Evolutionary conservation across 2,888 invertebrate species (phyloP).

Genomic region (Cheilosia variabilis): DNA sequence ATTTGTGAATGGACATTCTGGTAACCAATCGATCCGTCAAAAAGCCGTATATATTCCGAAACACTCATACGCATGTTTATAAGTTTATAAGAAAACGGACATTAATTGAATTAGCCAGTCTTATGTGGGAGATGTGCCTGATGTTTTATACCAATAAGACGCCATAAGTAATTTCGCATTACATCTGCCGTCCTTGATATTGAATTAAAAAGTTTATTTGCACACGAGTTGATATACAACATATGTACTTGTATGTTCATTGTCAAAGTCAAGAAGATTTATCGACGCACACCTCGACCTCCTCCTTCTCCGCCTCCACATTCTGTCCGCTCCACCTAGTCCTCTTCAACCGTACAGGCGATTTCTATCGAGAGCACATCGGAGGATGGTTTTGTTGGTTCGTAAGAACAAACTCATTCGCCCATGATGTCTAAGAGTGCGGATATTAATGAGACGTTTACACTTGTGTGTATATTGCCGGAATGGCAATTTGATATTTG

Average conservation of each 20-base stretch:
- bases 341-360: not conserved
- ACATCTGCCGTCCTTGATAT: slow-evolving; percentile 23
- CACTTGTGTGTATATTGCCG: slow-evolving; percentile 17
- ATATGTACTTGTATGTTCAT: not conserved
- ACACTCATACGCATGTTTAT: not conserved
- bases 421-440: slow-evolving; percentile 14
- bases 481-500: slow-evolving; percentile 32
- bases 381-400: not conserved
- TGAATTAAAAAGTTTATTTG: slow-evolving; percentile 34
- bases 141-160: not conserved
- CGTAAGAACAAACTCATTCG: slow-evolving; percentile 3
- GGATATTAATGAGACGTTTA: slow-evolving; percentile 21
- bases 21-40: not conserved
- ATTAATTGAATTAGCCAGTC: not conserved
- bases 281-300: not conserved
- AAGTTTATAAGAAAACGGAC: not conserved
- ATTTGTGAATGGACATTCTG: not conserved
- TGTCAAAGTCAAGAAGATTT: slow-evolving; percentile 20
- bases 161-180: slow-evolving; percentile 1
- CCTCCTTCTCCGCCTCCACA: too few species aligned
- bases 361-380: too few species aligned
- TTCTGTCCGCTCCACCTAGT: too few species aligned
- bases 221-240: not conserved
- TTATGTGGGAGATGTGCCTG: not conserved
- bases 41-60: not conserved